Percentiles rank a stretch among this genome's conserved stretches.
These are phyloP conservation scores for Chalcosyrphus nemorum DNA, from an alignment of 2,888 invertebrate species.

Conservation along the genomic window DNA sequence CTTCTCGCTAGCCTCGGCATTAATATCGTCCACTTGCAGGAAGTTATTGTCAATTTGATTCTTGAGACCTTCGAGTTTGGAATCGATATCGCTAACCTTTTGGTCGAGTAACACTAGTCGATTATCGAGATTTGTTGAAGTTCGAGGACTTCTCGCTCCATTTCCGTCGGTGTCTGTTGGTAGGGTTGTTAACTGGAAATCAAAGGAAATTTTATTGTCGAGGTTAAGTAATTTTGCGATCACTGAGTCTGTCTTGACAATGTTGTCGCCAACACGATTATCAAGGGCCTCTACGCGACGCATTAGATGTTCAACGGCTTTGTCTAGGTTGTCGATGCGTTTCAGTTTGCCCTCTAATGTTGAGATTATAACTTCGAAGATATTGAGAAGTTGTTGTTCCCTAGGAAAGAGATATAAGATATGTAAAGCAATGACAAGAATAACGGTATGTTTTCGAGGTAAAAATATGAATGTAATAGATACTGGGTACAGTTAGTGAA, in stretches of 20 bases:
- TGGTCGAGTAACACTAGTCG: constrained; percentile 89
- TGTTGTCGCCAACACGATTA: constrained; percentile 91
- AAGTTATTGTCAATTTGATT: constrained; percentile 92
- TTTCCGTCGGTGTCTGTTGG: constrained; percentile 77
- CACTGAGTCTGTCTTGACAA: constrained; percentile 92
- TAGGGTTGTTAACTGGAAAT: constrained; percentile 80
- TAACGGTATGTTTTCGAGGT: background rate
- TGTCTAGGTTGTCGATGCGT: constrained; percentile 93
- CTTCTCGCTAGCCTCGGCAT: constrained; percentile 93
- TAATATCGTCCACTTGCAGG: constrained; percentile 90
- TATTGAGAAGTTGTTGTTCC: constrained; percentile 93
- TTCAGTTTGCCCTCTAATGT: constrained; percentile 94
- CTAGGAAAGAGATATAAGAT: constrained; percentile 83
- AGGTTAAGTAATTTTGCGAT: constrained; percentile 89
- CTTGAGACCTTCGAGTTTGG: constrained; percentile 89
- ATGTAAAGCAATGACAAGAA: background rate
- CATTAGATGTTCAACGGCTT: constrained; percentile 94
- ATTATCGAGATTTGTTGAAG: constrained; percentile 84
- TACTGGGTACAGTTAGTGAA: no score
- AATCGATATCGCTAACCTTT: constrained; percentile 92
- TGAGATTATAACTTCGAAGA: constrained; percentile 94
- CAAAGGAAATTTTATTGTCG: constrained; percentile 89
- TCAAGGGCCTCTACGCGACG: constrained; percentile 92
- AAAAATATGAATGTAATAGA: background rate
- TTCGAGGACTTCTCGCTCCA: constrained; percentile 75